phyloP scores from a whole-genome alignment of 2,113 vertebrate species.

The Toxostoma redivivum region DNA sequence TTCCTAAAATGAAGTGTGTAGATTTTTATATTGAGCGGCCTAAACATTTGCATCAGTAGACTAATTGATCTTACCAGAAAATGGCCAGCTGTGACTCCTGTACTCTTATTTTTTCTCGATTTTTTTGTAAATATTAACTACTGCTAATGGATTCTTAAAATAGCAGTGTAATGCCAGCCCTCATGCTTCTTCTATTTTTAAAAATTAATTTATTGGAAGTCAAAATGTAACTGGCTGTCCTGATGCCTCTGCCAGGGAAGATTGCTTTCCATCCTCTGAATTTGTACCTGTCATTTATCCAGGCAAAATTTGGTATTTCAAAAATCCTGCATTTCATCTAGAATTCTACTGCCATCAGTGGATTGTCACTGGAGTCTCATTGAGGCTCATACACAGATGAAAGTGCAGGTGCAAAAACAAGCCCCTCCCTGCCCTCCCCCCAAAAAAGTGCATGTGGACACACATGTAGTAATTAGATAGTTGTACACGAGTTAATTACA shows the following conservation, averaged over 20 bases:
- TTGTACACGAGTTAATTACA: neutral
- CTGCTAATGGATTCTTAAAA: conserved; percentile 63
- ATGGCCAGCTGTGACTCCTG: conserved; percentile 7
- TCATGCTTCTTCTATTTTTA: conserved; percentile 48
- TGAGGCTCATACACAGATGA: neutral
- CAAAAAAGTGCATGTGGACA: neutral
- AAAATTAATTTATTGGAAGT: conserved; percentile 53
- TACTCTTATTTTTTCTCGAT: neutral
- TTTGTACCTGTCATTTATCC: neutral
- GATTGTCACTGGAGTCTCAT: neutral
- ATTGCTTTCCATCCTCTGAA: conserved; percentile 2
- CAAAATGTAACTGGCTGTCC: neutral
- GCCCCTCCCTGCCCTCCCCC: too few relatives aligned
- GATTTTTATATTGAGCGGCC: conserved; percentile 10
- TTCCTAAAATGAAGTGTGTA: neutral
- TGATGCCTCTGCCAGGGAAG: conserved; percentile 14
- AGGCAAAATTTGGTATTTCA: neutral
- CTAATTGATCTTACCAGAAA: conserved; percentile 51
- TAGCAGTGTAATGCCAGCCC: conserved; percentile 45
- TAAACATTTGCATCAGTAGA: conserved; percentile 23
- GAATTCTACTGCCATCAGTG: neutral
- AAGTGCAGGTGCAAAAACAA: neutral
- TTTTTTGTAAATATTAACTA: conserved; percentile 7
- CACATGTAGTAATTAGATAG: neutral
- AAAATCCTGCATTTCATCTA: neutral